Evolutionary conservation across 2,888 invertebrate species (phyloP).

Genomic region (Gastracanthus pulcherrimus): DNA sequence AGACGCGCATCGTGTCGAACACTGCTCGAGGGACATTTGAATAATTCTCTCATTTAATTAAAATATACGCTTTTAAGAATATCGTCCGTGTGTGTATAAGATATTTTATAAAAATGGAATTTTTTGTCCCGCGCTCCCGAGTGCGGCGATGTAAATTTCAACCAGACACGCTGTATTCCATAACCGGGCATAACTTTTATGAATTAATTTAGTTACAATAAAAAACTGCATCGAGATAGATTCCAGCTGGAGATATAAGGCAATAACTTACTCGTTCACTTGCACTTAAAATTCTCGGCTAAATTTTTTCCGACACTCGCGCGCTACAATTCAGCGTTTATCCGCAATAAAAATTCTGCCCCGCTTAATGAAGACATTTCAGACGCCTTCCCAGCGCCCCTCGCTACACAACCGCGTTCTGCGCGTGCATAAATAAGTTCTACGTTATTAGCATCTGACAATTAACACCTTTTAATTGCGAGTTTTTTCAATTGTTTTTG

Average conservation of each 20-base stretch:
- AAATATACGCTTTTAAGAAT: conserved; percentile 40
- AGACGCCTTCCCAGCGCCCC: background rate
- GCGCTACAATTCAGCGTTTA: background rate
- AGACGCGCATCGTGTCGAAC: no score
- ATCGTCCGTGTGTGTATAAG: background rate
- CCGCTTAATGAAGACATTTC: conserved; percentile 39
- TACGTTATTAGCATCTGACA: conserved; percentile 28
- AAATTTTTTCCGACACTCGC: background rate
- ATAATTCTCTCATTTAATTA: conserved; percentile 52
- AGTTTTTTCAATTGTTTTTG: conserved; percentile 38
- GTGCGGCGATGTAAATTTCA: no score
- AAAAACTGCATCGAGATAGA: no score
- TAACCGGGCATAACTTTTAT: no score
- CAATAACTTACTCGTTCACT: background rate
- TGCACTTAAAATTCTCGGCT: background rate
- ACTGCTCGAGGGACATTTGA: conserved; percentile 2
- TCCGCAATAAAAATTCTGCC: conserved; percentile 26
- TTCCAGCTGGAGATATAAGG: no score
- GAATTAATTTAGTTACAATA: no score
- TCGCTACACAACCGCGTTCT: background rate
- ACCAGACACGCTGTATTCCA: no score
- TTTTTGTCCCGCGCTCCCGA: background rate
- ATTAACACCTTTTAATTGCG: conserved; percentile 50
- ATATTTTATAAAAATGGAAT: background rate
- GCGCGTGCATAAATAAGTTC: background rate